Percentiles rank a stretch among this genome's conserved stretches.
Conservation (phyloP, 2,113 vertebrate genomes). For the Bettongia penicillata region DNA sequence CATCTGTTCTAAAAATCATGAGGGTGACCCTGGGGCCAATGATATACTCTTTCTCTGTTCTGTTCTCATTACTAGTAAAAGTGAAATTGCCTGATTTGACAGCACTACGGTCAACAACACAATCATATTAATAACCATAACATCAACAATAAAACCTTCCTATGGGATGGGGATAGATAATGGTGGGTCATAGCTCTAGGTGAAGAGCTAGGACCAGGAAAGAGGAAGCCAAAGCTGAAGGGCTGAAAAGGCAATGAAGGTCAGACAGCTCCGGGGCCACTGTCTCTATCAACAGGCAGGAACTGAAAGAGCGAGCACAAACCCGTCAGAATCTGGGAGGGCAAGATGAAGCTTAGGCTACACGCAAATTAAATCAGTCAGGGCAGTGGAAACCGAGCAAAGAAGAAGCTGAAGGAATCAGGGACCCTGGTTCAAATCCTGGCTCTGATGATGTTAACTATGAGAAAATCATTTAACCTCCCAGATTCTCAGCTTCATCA, state of each 20-base stretch:
- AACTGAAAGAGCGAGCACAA: constrained; percentile 11
- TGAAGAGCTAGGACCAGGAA: background rate
- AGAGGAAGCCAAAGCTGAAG: background rate
- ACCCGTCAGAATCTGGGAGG: background rate
- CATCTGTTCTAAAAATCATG: background rate
- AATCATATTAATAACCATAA: background rate
- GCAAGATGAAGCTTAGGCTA: constrained; percentile 26
- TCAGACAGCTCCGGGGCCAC: background rate
- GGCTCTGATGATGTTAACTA: background rate
- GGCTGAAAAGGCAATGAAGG: background rate
- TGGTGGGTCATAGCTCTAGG: background rate
- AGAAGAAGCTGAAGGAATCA: background rate
- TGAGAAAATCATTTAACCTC: background rate
- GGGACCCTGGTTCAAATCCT: background rate
- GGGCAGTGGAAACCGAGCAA: background rate
- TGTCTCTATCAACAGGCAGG: background rate
- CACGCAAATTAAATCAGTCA: background rate
- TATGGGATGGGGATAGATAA: background rate
- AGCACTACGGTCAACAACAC: background rate
- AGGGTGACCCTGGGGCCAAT: background rate
- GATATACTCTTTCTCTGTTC: background rate
- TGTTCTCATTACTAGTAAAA: constrained; percentile 12
- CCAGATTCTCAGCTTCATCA: background rate
- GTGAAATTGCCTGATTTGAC: background rate
- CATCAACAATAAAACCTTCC: background rate